Conservation (phyloP, 2,113 vertebrate genomes). For the Campylomormyrus numenius region DNA sequence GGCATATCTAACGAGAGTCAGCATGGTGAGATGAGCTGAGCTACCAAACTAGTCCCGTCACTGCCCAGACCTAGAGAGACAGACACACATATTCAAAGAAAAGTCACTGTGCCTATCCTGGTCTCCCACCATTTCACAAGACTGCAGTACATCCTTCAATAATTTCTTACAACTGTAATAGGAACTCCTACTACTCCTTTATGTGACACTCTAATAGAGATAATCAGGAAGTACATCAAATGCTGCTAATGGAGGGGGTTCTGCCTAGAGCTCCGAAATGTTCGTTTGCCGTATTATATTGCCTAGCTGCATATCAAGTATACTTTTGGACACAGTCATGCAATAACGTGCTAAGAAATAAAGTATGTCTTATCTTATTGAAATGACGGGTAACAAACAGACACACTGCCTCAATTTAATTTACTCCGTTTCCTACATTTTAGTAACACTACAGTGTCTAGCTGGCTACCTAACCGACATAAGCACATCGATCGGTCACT, state of each 20-base stretch:
- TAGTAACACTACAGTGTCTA: not conserved
- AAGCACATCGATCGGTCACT: not conserved
- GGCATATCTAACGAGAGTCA: slow-evolving; percentile 60
- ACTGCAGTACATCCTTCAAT: not conserved
- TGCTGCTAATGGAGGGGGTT: not conserved
- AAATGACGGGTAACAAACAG: not conserved
- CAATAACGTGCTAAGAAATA: not conserved
- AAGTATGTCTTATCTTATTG: not conserved
- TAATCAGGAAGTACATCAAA: not conserved
- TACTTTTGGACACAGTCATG: not conserved
- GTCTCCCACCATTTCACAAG: not conserved
- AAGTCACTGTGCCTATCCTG: not conserved
- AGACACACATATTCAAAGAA: slow-evolving; percentile 33
- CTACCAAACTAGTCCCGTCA: slow-evolving; percentile 48
- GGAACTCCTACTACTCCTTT: not conserved
- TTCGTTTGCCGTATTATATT: not conserved
- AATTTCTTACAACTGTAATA: not conserved
- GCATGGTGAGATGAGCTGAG: slow-evolving; percentile 49
- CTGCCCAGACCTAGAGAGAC: slow-evolving; percentile 52
- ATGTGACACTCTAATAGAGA: not conserved
- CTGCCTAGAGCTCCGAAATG: not conserved
- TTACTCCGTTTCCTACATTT: not conserved
- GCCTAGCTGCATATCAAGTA: not conserved
- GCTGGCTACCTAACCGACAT: not conserved
- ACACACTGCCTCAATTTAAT: not conserved